Base-by-base conservation (phyloP, 92 coral and sea anemone genomes). In the Palythoa grandis region DNA sequence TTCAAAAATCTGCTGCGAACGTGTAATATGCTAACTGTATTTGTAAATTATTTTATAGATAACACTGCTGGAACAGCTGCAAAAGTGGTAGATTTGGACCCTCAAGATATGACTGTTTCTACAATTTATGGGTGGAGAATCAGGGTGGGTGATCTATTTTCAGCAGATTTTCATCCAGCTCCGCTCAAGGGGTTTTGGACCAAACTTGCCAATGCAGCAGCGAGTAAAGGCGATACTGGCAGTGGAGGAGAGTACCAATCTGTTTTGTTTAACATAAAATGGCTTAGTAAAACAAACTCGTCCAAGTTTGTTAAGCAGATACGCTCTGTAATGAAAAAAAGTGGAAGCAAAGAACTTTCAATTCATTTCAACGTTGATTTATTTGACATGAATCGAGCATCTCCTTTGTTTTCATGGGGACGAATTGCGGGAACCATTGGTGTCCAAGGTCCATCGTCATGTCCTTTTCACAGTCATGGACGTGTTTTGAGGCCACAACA, bases 91-190 rank as follows among this genome's bases (percentile, higher is more conserved):
- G 97, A 94, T 78, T 53, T 92, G 37, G 98, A 94, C 47, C 77
- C 93, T 1, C 85, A 94, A 20, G 93, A 89, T 1, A 94, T 90
- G 83, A 0, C 74, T 5, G 82, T 86, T 22, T 87, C 95, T 4
- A 86, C 89, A 17, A 74, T 94, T 50, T 94, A 91, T 86, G 98
- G 98, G 2, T 94, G 98, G 98, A 88, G 92, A 73, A 83, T 94
- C 35, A 72, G 87, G 16, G 53, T 94, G 22, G 93, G 90, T 2
- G 72, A 92, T 7, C 74, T 83, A 48, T 94, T 94, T 75, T 85
- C 92, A 3, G 98, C 92, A 7, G 95, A 92, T 86, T 94, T 77
- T 37, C 82, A 71, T 6, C 92, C 95, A 4, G 91, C 87, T 0
- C 93, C 95, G 2, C 87, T 94, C 50, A 91, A 79, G 56, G 89